A percentile compares a stretch with the other conserved stretches of the same genome.
phyloP scores from a whole-genome alignment of 1,140 invertebrate genomes.

The Episyrphus balteatus region DNA sequence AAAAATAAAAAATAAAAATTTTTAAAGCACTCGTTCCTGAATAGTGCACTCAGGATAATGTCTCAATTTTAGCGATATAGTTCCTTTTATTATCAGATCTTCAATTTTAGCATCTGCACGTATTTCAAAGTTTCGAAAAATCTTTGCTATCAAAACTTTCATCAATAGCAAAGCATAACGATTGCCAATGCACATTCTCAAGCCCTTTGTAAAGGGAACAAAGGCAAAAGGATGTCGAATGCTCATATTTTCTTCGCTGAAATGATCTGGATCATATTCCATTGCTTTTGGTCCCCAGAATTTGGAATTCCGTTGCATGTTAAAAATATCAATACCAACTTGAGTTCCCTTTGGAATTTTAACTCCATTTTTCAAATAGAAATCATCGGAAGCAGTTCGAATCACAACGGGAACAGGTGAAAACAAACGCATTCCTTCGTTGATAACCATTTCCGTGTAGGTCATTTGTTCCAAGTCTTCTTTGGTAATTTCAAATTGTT shows the following conservation, averaged over 20 bases:
- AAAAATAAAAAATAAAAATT: no score
- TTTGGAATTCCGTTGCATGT: conserved; percentile 25
- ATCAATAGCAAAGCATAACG: conserved; percentile 28
- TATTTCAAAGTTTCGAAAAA: conserved; percentile 27
- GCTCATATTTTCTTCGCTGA: conserved; percentile 15
- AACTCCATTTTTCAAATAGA: conserved; percentile 10
- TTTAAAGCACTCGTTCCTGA: no score
- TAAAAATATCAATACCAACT: conserved; percentile 30
- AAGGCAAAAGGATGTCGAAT: conserved; percentile 25
- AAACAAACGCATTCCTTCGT: conserved; percentile 47
- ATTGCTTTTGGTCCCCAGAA: conserved; percentile 26
- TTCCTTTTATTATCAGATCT: conserved; percentile 23
- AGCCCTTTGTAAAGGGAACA: conserved; percentile 32
- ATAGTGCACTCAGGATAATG: conserved; percentile 22
- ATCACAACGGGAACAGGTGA: conserved; percentile 29
- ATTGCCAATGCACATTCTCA: conserved; percentile 35
- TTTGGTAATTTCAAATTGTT: conserved; percentile 31
- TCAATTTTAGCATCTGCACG: conserved; percentile 17
- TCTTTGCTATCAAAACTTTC: conserved; percentile 26
- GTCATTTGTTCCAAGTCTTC: conserved; percentile 49
- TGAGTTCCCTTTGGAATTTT: conserved; percentile 24
- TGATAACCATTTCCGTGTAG: conserved; percentile 52
- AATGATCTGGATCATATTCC: conserved; percentile 29
- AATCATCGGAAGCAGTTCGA: conserved; percentile 16
- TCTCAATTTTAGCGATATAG: conserved; percentile 25